Base-by-base conservation (phyloP, 35 echinoderm and acorn worm species). In the Anneissia japonica region DNA sequence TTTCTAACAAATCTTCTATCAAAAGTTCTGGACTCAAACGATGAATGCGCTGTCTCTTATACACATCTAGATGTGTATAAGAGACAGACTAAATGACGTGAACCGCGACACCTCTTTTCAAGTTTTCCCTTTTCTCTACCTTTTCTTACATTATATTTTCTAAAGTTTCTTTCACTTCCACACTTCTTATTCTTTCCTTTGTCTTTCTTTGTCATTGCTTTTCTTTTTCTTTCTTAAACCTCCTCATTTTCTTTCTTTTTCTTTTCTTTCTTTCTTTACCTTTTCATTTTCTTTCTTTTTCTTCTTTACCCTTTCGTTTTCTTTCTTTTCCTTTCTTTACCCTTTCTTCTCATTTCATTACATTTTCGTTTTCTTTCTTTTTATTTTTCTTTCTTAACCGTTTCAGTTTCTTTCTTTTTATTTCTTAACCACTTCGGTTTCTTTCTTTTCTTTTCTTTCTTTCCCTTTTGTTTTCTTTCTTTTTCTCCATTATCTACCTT, bases 1-100 rank as follows among this genome's bases (percentile, higher is more conserved):
- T 93, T 93, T 74, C 81, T 99, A 9, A 83, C 94, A 5, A 87
- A 86, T 23, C 73, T 89, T 78, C 77, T 99, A 19, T 39, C 83
- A 39, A 92, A 93, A 43, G 90, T 89, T 5, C 43, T 99, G 0
- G 76, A 76, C 12, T 82, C 84, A 45, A 87, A 55, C 39, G 92
- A 99, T 72, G 85, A 77, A 32, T n/a, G n/a, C n/a, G n/a, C n/a
- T n/a, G n/a, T n/a, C n/a, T n/a, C n/a, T n/a, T n/a, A n/a, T n/a
- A n/a, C n/a, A n/a, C n/a, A n/a, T n/a, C n/a, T n/a, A n/a, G n/a
- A n/a, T n/a, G n/a, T n/a, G n/a, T n/a, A n/a, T n/a, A n/a, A n/a
- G n/a, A n/a, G n/a, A n/a, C n/a, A n/a, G n/a, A n/a, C n/a, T n/a
- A n/a, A n/a, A n/a, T n/a, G n/a, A n/a, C n/a, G n/a, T n/a, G n/a